Percentiles rank a stretch among this genome's conserved stretches.
phyloP scores from a whole-genome alignment of 2,113 vertebrate genomes.

The Cebus imitator region DNA sequence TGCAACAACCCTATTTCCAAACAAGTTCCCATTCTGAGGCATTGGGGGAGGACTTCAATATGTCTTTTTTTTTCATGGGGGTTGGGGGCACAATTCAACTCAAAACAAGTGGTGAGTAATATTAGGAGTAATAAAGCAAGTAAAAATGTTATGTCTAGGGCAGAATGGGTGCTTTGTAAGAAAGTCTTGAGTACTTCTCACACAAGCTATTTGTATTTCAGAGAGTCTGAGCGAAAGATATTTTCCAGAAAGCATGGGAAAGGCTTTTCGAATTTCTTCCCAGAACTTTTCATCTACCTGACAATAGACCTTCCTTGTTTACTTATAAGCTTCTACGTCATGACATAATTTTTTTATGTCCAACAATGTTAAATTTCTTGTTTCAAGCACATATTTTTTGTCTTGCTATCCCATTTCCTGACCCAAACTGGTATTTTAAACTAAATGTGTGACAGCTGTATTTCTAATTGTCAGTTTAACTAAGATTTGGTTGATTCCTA shows the following conservation, averaged over 20 bases:
- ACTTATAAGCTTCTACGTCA: background rate
- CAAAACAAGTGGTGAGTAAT: background rate
- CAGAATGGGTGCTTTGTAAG: background rate
- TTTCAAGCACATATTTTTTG: background rate
- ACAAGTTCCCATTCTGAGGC: background rate
- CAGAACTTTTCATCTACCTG: background rate
- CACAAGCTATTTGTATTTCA: background rate
- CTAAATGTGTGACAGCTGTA: background rate
- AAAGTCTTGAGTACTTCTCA: background rate
- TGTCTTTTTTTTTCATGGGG: background rate
- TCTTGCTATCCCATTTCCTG: background rate
- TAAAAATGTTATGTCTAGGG: background rate
- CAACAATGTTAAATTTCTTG: background rate
- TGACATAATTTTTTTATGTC: background rate
- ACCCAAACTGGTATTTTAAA: background rate
- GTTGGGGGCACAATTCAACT: background rate
- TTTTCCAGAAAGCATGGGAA: background rate
- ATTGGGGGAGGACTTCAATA: background rate
- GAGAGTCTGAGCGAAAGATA: background rate
- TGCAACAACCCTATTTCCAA: background rate
- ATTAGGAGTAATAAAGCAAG: background rate
- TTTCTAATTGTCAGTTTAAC: constrained; percentile 24
- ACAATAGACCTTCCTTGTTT: background rate
- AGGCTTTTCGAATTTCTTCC: background rate
- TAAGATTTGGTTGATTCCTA: constrained; percentile 37